Evolutionary conservation across 2,797 vertebrate species (phyloP).

Genomic region (Fistularia tabacaria): DNA sequence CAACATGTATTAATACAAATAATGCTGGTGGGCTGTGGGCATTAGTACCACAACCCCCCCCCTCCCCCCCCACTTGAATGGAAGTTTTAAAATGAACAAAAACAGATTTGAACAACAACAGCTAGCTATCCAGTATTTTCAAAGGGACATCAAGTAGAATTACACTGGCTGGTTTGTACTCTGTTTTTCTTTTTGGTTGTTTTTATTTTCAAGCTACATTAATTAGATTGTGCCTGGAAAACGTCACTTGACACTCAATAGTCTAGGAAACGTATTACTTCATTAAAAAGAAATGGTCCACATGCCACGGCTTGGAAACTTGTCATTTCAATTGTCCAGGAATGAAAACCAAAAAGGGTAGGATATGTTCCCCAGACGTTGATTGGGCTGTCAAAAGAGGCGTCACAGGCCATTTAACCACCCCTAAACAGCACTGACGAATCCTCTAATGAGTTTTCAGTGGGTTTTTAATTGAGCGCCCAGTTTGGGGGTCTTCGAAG

Average conservation of each 20-base stretch:
- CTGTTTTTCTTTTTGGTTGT: too few species aligned
- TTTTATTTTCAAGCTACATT: too few species aligned
- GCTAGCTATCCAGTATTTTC: too few species aligned
- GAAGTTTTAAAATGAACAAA: too few species aligned
- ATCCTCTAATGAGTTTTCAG: conserved; percentile 23
- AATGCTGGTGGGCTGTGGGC: conserved; percentile 18
- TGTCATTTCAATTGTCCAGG: too few species aligned
- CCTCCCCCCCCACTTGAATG: too few species aligned
- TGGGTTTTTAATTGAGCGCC: conserved; percentile 15
- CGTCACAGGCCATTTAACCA: conserved; percentile 53
- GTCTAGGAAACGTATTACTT: conserved; percentile 14
- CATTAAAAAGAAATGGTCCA: not conserved
- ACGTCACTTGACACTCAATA: conserved; percentile 1
- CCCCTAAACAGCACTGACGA: conserved; percentile 30
- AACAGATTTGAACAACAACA: too few species aligned
- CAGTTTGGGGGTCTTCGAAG: conserved; percentile 24
- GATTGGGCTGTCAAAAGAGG: conserved; percentile 42
- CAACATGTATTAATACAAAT: conserved; percentile 9
- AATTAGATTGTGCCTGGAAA: conserved; percentile 8
- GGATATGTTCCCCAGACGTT: conserved; percentile 7
- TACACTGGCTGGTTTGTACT: too few species aligned
- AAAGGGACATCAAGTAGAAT: too few species aligned
- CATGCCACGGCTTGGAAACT: not conserved
- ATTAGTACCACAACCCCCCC: conserved; percentile 6
- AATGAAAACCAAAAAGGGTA: conserved; percentile 5